Evolutionary conservation across 2,888 invertebrate species (phyloP).

Genomic region (Eulithis prunata): DNA sequence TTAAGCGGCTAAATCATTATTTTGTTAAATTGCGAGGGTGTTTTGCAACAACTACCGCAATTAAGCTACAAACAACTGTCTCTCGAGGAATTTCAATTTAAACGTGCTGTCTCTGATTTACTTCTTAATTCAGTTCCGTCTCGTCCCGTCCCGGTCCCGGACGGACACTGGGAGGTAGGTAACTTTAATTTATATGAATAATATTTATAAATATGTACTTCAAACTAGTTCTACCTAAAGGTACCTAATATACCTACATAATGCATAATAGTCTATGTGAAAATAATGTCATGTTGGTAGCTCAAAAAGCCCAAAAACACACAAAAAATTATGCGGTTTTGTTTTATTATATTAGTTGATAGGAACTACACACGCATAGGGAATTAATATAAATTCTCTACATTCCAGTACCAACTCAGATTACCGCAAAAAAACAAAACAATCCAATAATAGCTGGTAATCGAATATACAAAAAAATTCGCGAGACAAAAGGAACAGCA

Average conservation of each 20-base stretch:
- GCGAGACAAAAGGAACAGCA: slow-evolving; percentile 50
- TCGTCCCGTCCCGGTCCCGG: slow-evolving; percentile 7
- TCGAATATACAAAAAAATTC: slow-evolving; percentile 53
- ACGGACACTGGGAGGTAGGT: background rate
- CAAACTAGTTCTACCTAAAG: too few species aligned
- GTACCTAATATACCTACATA: too few species aligned
- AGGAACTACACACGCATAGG: too few species aligned
- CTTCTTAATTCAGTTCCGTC: slow-evolving; percentile 28
- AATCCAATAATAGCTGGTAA: slow-evolving; percentile 39
- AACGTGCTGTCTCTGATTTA: slow-evolving; percentile 47
- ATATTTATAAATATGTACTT: background rate
- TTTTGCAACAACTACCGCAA: slow-evolving; percentile 43
- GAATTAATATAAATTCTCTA: slow-evolving; percentile 1
- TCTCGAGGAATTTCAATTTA: slow-evolving; percentile 62
- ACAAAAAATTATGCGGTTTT: too few species aligned
- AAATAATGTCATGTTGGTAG: too few species aligned
- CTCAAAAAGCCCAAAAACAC: too few species aligned
- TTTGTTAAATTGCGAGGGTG: background rate
- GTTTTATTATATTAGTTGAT: too few species aligned
- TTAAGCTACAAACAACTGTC: slow-evolving; percentile 54
- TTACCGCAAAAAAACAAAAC: slow-evolving; percentile 39
- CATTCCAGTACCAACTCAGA: slow-evolving; percentile 22
- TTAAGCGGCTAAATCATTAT: background rate
- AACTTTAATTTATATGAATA: background rate
- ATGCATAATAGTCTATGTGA: too few species aligned